Evolutionary conservation across 2,797 vertebrate species (phyloP).

Genomic region (Choloepus didactylus): DNA sequence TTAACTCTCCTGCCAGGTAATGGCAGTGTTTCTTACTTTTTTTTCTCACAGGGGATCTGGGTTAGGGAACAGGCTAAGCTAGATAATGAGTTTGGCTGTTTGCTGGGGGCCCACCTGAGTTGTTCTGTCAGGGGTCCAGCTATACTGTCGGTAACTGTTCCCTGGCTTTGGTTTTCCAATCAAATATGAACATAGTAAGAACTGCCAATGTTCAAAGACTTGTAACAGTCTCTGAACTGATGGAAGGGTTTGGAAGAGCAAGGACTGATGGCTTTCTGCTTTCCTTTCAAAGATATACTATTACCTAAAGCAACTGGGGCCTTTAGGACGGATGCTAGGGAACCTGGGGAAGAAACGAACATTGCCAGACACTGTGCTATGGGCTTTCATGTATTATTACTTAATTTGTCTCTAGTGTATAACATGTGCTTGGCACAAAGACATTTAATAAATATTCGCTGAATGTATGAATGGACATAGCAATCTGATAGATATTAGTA

Average conservation of each 20-base stretch:
- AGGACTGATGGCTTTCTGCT: background rate
- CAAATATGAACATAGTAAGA: conserved; percentile 49
- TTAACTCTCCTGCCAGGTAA: background rate
- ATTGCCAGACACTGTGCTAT: background rate
- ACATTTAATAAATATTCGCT: background rate
- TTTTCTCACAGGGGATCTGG: background rate
- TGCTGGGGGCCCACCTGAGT: background rate
- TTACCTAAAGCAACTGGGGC: background rate
- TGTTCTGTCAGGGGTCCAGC: background rate
- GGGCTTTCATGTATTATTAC: background rate
- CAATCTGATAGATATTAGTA: background rate
- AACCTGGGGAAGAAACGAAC: background rate
- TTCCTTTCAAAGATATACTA: conserved; percentile 8
- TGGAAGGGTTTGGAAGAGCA: background rate
- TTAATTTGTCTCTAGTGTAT: background rate
- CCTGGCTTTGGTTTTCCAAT: conserved; percentile 40
- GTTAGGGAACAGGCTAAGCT: background rate
- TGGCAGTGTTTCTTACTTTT: no score
- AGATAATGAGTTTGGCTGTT: background rate
- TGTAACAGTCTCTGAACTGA: background rate
- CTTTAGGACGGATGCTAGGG: background rate
- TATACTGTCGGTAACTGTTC: background rate
- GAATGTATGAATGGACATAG: background rate
- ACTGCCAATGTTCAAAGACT: conserved; percentile 13
- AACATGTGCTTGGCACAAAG: background rate